These are phyloP conservation scores for Numida meleagris DNA, from an alignment of 2,113 vertebrate species.

Conservation along the genomic window DNA sequence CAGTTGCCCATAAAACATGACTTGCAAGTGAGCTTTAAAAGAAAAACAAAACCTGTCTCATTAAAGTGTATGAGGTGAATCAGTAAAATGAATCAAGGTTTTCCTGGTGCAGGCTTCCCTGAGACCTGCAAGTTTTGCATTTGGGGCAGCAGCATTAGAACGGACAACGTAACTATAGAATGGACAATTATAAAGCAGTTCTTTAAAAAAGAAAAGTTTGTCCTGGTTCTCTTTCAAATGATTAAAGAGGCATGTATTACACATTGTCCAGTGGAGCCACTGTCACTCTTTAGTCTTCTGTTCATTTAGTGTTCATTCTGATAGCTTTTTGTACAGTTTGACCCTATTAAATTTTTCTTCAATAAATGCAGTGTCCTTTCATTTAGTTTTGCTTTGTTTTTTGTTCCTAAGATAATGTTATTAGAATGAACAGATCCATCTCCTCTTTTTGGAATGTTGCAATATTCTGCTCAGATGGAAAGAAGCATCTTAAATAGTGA, in stretches of 20 bases:
- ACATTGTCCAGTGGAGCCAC: background rate
- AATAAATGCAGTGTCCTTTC: background rate
- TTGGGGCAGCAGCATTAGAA: background rate
- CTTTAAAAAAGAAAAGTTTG: background rate
- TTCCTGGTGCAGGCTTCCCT: background rate
- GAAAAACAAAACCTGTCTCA: background rate
- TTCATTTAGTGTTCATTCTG: background rate
- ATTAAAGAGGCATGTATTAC: background rate
- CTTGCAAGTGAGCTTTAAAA: background rate
- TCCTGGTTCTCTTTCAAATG: background rate
- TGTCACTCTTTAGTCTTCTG: background rate
- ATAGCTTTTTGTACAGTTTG: background rate
- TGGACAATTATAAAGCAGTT: background rate
- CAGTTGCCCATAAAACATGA: background rate
- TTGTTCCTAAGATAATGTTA: background rate
- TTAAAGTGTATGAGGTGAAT: background rate
- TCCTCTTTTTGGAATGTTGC: background rate
- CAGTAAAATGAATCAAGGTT: background rate
- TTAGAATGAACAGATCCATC: background rate
- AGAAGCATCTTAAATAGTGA: background rate
- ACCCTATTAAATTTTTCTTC: constrained; percentile 41
- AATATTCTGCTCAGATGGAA: background rate
- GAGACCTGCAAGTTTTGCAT: background rate
- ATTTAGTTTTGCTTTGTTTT: background rate
- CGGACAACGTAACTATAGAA: background rate